phyloP scores from a whole-genome alignment of 2,888 invertebrate species.

The Isoperla grammatica region DNA sequence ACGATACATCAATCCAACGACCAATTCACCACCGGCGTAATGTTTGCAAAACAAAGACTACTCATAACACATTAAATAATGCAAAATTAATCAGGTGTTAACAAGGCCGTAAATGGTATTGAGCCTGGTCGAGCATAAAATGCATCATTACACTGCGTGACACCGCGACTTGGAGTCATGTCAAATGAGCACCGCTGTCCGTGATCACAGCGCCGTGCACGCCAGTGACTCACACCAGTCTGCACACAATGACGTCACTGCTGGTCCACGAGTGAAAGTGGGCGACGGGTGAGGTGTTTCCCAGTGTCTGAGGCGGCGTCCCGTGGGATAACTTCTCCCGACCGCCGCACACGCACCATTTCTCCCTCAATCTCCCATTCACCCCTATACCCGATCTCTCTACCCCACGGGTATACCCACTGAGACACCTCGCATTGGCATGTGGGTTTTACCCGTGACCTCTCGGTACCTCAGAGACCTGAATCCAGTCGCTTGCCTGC shows the following conservation, averaged over 20 bases:
- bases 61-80: too few species aligned
- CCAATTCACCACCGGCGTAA: too few species aligned
- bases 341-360: not conserved
- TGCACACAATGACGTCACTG: conserved; percentile 12
- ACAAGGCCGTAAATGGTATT: too few species aligned
- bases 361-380: not conserved
- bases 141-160: too few species aligned
- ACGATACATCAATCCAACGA: too few species aligned
- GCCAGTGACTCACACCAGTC: too few species aligned
- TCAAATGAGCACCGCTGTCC: too few species aligned
- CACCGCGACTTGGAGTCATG: too few species aligned
- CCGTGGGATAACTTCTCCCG: not conserved
- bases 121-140: too few species aligned
- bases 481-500: not conserved
- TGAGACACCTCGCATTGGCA: not conserved
- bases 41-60: too few species aligned
- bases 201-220: too few species aligned
- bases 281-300: conserved; percentile 22
- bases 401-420: not conserved
- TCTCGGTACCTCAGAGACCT: not conserved
- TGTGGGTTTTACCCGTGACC: conserved; percentile 7
- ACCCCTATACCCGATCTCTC: not conserved
- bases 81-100: too few species aligned
- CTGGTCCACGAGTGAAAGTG: conserved; percentile 20
- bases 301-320: conserved; percentile 12